Base-by-base conservation (phyloP, 2,113 vertebrate species). In the Dicaeum eximium region DNA sequence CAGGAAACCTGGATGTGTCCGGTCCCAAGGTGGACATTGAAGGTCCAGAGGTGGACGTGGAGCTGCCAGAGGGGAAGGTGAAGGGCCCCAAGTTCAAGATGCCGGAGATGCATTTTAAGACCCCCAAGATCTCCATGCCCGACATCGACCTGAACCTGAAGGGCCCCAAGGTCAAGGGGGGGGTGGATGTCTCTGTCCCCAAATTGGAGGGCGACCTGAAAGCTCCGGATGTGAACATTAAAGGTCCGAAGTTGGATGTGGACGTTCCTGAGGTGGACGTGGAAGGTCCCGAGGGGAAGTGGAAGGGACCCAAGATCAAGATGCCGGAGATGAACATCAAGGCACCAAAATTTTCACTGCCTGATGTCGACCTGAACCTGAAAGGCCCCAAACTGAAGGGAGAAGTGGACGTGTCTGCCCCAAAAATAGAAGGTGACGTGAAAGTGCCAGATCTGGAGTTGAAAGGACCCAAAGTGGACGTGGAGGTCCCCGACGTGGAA, bases 31-130 rank as follows among this genome's bases (percentile, higher is more conserved):
- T 33, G 53, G 53, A 53, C 51, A 31, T 54, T 54, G 30, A 54
- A 31, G 30, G 18, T 20, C 51, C 51, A 7, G 30, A 31, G 2
- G 53, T 54, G 17, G 50, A 28, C 5, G 15, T 98, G 38, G 38
- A 38, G 38, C 44, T 97, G 3, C 51, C 51, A 7, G 51, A 93
- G 14, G 98, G 97, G 47, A 95, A 92, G 2, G 3, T 96, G 1
- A 88, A 96, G 5, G 72, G 92, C 0, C 95, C 96, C 8, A 98
- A 98, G 95, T 97, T 8, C 74, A 96, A 80, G 74, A 90, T 48
- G 96, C 96, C 19, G 0, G 82, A 88, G 10, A 37, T 97, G 31
- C 78, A 97, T 1, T 7, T 98, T 28, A 92, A 97, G 38, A 22
- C 93, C 0, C 96, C 96, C 12, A 91, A 70, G 30, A 93, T 74